Evolutionary conservation across 2,888 invertebrate genomes (phyloP), one percentile per base, ranked within the genome.

Genomic region (Pollenia labialis): DNA sequence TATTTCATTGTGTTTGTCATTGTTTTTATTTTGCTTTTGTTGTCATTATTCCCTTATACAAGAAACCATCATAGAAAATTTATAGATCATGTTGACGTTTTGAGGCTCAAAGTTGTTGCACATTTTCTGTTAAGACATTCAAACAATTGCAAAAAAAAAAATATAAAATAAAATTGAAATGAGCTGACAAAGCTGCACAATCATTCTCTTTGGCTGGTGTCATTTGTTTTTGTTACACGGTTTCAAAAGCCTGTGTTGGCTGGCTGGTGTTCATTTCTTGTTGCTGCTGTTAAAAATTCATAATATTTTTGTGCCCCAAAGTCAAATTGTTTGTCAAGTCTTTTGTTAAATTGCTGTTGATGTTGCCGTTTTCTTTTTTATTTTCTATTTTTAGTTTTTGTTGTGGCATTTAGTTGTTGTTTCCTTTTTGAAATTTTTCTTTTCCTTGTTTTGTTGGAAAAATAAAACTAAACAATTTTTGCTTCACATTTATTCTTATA

Each of bases 251-350:
- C 64, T 71, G 71, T 71, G 71, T 68, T 72, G 81, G 52, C 68
- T 40, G 16, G 46, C 12, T 16, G 46, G 4, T 56, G 56, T 77
- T 44, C 12, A 10, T 16, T 32, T 58, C n/a, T 58, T 76, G 79
- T 76, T 76, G 81, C 68, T 80, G 69, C 52, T 88, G 81, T 81
- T 82, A 85, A 83, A 84, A 75, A 88, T 88, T 88, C 83, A 88
- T 88, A 87, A 88, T 88, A 88, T 89, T 89, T 84, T 81, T 87
- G 81, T 88, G 88, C 88, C 88, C 87, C 50, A 83, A 86, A 87
- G 88, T 86, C 87, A 87, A 89, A 89, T 87, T 89, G 83, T 87
- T 88, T 88, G 86, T 88, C 82, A 88, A 85, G 81, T 85, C 84
- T 85, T 85, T 85, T 86, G 86, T 84, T 87, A 84, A 87, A 87